Percentiles rank a stretch among this genome's conserved stretches.
phyloP scores from a whole-genome alignment of 1,140 invertebrate genomes.

The Epicauta chinensis region DNA sequence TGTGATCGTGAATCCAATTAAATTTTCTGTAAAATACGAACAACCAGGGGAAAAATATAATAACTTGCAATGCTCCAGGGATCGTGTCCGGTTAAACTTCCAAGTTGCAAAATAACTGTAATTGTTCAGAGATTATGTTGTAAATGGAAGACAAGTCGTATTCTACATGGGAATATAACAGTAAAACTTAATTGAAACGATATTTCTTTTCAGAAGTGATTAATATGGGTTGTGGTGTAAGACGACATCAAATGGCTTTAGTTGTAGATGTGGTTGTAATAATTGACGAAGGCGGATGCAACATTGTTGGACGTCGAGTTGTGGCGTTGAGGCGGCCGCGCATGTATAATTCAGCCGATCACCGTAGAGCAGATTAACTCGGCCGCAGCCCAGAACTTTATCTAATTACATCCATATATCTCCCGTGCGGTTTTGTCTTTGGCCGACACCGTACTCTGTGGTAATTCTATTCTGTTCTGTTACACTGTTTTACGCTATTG shows the following conservation, averaged over 20 bases:
- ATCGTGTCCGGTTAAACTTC: too few species aligned
- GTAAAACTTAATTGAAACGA: too few species aligned
- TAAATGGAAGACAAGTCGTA: too few species aligned
- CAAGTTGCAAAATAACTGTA: too few species aligned
- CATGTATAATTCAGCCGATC: conserved; percentile 27
- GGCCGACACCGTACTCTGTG: conserved; percentile 17
- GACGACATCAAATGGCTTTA: neutral
- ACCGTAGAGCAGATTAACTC: conserved; percentile 32
- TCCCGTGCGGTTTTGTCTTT: conserved; percentile 34
- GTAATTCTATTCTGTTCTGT: conserved; percentile 22
- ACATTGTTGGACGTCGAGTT: conserved; percentile 21
- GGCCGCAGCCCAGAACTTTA: conserved; percentile 35
- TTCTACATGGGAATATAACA: too few species aligned
- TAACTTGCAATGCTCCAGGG: too few species aligned
- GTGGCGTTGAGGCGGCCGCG: conserved; percentile 20
- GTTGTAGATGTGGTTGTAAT: conserved; percentile 12
- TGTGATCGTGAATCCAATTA: too few species aligned
- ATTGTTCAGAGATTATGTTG: too few species aligned
- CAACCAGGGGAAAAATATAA: too few species aligned
- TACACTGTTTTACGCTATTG: conserved; percentile 17
- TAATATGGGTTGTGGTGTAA: neutral
- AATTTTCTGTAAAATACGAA: too few species aligned
- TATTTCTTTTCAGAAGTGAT: neutral
- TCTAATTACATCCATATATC: conserved; percentile 37
- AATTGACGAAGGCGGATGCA: conserved; percentile 17